These are phyloP conservation scores for Seira sanloemensis DNA, from an alignment of 2,888 invertebrate species.

Conservation along the genomic window DNA sequence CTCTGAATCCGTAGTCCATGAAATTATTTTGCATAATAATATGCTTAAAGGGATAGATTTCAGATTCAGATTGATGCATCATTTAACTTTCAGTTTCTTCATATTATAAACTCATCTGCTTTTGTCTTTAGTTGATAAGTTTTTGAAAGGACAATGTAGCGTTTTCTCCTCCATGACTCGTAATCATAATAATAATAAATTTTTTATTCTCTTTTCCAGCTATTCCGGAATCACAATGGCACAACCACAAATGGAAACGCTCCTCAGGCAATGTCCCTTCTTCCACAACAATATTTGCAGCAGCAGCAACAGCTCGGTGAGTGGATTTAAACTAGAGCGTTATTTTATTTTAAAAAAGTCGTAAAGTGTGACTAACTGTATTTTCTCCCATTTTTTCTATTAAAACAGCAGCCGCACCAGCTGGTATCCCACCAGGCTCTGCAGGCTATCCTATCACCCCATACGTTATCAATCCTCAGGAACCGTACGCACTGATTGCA, in stretches of 20 bases:
- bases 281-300: conserved; percentile 87
- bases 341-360: background rate
- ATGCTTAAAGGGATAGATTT: no score
- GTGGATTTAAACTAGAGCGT: conserved; percentile 50
- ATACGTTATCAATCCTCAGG: conserved; percentile 91
- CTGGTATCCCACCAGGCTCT: conserved; percentile 74
- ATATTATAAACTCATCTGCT: background rate
- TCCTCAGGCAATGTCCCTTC: conserved; percentile 74
- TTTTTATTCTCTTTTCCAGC: conserved; percentile 80
- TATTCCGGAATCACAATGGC: conserved; percentile 90
- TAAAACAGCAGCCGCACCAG: conserved; percentile 66
- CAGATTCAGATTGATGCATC: no score
- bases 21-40: no score
- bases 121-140: no score
- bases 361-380: background rate
- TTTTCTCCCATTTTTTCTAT: conserved; percentile 9
- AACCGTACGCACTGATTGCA: conserved; percentile 90
- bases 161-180: no score
- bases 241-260: conserved; percentile 75
- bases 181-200: no score
- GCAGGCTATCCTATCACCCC: conserved; percentile 79
- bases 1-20: no score
- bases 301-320: conserved; percentile 83
- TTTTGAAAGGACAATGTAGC: no score
- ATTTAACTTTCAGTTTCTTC: background rate